Evolutionary conservation across 2,113 vertebrate genomes (phyloP), one percentile per base, ranked within the genome.

Genomic region (Acrocephalus kingi): DNA sequence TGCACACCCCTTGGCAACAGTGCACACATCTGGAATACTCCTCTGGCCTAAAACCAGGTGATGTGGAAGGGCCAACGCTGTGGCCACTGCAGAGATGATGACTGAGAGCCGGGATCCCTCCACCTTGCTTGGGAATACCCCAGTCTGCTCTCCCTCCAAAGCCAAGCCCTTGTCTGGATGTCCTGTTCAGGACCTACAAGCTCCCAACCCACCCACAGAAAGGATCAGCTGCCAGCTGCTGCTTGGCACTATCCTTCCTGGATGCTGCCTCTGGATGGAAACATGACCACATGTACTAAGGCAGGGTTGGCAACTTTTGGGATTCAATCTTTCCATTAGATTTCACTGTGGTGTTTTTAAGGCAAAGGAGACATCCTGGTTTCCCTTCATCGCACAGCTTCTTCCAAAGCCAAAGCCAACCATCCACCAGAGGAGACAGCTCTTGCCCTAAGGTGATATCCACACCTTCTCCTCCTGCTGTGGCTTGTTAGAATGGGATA

Each of bases 351-450:
- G 22, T 87, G 54, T 90, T 88, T 90, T 96, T 96, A 97, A 94
- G 90, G 92, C 94, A 95, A 92, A 94, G 72, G 94, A 96, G 92
- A 63, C 49, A 62, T 84, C 64, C 68, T 81, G 76, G 39, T 87
- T 94, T 90, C 83, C 88, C 49, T 73, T 78, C 74, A 84, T 28
- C 55, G 77, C 37, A 66, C 92, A 82, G 49, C 69, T 90, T 74
- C 61, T 84, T 66, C 73, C 37, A 68, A 30, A 89, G 35, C 39
- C 63, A 81, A 67, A 61, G 77, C 58, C 49, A 69, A 59, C 19
- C 64, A 80, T 15, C 35, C 63, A 31, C 10, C 2, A 45, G 78
- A 81, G 56, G 75, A 94, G 93, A 82, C 51, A 69, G 66, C 24
- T 46, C 51, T 69, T 58, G 78, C 43, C 78, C 22, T 59, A 52